Base-by-base conservation (phyloP, 2,113 vertebrate species). In the Cebus imitator region DNA sequence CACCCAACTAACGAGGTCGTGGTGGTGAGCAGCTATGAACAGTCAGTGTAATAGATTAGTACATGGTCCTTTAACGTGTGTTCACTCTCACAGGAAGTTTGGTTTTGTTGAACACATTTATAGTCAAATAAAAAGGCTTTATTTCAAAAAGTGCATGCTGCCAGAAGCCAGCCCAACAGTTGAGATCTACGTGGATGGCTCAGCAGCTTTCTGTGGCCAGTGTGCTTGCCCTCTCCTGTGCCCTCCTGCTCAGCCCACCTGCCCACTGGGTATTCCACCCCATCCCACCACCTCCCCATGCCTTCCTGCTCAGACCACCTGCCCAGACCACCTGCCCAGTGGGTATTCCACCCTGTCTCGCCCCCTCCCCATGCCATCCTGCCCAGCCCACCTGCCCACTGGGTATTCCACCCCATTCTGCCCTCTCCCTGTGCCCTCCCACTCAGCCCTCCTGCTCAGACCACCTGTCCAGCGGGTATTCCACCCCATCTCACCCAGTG, bases 1-100 rank as follows among this genome's bases (percentile, higher is more conserved):
- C 21, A 9, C 30, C 50, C 21, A 2, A 4, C 17, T 35, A n/a
- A 10, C 0, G 4, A 27, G 7, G 40, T 16, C 35, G 0, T 0
- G 20, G 18, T 2, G 2, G 32, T n/a, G 0, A 12, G 20, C 40
- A 23, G n/a, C 90, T 13, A 55, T 8, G n/a, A 20, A 9, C 0
- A 23, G n/a, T 18, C 58, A 17, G 2, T 25, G 12, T 3, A 0
- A 6, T 14, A 43, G 45, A 27, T 18, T 32, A 13, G 37, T 3
- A 55, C 8, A 6, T 0, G 21, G 7, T 0, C 9, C 55, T 55
- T 11, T 7, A 6, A 32, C 7, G 12, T 2, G 35, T 45, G 58
- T 68, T 64, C 35, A 12, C 43, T 91, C 27, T 86, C 45, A 58
- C 40, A 48, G 18, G 57, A 89, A 30, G 40, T 32, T 4, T 40